Evolutionary conservation across 1,140 invertebrate species (phyloP).

Genomic region (Neotoxoptera formosana): DNA sequence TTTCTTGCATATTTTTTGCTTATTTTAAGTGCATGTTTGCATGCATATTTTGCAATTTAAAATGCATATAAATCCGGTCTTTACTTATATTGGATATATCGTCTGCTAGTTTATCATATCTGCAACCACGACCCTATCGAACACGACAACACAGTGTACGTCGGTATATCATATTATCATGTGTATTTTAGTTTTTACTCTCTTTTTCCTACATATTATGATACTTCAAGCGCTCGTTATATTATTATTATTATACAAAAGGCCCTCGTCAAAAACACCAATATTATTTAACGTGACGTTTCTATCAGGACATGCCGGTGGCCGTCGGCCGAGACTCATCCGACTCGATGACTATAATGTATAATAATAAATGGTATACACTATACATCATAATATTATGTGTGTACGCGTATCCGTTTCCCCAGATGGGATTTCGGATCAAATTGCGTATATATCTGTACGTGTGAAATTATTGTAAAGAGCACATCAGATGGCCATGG

Average conservation of each 20-base stretch:
- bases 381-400: background rate
- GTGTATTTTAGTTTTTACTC: background rate
- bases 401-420: background rate
- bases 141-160: background rate
- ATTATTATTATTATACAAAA: background rate
- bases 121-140: background rate
- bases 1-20: no score
- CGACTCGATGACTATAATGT: background rate
- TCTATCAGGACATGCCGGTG: background rate
- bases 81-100: no score
- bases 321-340: no score
- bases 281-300: slow-evolving; percentile 45
- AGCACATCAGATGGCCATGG: background rate
- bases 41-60: no score
- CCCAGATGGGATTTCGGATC: slow-evolving; percentile 38
- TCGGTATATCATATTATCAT: background rate
- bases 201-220: background rate
- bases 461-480: slow-evolving; percentile 35
- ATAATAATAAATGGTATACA: background rate
- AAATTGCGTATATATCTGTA: slow-evolving; percentile 19
- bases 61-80: no score
- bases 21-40: no score
- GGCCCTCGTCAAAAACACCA: slow-evolving; percentile 30
- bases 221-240: background rate
- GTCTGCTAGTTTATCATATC: background rate